Conservation (phyloP, 2,888 invertebrate species). For the Pemphredon lugubris region DNA sequence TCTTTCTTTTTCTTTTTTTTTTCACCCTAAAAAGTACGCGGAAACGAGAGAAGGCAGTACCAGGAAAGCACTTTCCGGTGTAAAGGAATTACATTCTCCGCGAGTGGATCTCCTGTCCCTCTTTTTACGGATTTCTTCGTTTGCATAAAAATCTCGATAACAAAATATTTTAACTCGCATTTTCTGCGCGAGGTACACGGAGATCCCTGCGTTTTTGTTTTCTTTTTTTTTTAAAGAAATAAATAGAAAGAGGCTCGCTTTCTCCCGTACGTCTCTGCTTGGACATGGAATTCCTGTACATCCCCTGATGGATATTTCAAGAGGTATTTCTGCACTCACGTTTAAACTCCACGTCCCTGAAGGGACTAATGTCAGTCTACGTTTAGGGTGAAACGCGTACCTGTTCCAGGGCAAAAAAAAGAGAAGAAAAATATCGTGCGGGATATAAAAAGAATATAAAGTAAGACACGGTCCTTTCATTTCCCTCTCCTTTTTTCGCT, state of each 20-base stretch:
- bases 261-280: too few species aligned
- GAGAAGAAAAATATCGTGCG: conserved; percentile 6
- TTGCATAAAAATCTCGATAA: conserved; percentile 54
- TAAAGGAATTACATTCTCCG: conserved; percentile 40
- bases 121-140: conserved; percentile 34
- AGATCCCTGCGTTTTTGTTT: neutral
- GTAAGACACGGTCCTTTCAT: neutral
- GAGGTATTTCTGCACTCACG: conserved; percentile 13
- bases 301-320: conserved; percentile 28
- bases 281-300: conserved; percentile 8
- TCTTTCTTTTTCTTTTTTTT: too few species aligned
- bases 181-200: conserved; percentile 9
- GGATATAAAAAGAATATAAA: neutral
- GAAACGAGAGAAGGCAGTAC: conserved; percentile 13
- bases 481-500: neutral
- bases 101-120: neutral
- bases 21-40: neutral
- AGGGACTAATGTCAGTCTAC: conserved; percentile 26
- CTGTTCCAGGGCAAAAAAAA: conserved; percentile 19
- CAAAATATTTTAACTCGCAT: conserved; percentile 43
- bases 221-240: neutral
- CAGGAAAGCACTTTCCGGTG: conserved; percentile 31
- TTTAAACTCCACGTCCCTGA: conserved; percentile 26
- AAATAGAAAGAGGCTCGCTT: too few species aligned
- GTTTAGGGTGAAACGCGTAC: conserved; percentile 18